A percentile compares a stretch with the other conserved stretches of the same genome.
Evolutionary conservation across 2,888 invertebrate species (phyloP).

Genomic region (Mesoligia furuncula): DNA sequence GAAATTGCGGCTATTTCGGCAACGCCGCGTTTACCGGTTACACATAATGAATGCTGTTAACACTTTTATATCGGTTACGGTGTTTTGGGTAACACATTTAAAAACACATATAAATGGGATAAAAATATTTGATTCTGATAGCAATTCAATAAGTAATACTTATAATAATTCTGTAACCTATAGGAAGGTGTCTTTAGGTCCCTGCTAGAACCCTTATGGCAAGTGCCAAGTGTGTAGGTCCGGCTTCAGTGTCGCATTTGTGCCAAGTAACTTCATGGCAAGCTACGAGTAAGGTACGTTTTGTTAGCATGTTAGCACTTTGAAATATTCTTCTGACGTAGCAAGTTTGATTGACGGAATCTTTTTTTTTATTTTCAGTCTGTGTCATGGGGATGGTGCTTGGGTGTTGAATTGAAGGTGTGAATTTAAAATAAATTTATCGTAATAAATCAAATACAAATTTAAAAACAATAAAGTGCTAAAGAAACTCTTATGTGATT

Average conservation of each 20-base stretch:
- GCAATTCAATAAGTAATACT: too few relatives aligned
- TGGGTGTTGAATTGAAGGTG: constrained; percentile 50
- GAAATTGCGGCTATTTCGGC: too few relatives aligned
- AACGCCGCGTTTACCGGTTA: too few relatives aligned
- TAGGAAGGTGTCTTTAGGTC: too few relatives aligned
- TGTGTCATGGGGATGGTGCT: constrained; percentile 58
- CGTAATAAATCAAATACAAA: constrained; percentile 30
- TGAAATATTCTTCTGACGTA: constrained; percentile 52
- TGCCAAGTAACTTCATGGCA: not conserved
- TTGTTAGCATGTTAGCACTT: constrained; percentile 22
- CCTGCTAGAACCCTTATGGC: too few relatives aligned
- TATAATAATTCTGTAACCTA: too few relatives aligned
- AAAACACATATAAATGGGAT: too few relatives aligned
- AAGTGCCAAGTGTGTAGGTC: not conserved
- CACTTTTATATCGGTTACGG: too few relatives aligned
- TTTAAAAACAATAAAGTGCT: constrained; percentile 30
- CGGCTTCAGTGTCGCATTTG: not conserved
- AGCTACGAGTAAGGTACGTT: not conserved
- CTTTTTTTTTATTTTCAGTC: constrained; percentile 58
- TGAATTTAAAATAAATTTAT: constrained; percentile 48
- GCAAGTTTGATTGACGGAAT: constrained; percentile 58
- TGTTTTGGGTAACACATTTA: too few relatives aligned
- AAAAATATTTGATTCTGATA: too few relatives aligned
- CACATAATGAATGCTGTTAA: too few relatives aligned
- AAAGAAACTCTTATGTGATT: constrained; percentile 29